Evolutionary conservation across 1,140 invertebrate genomes (phyloP), one percentile per base, ranked within the genome.

Genomic region (Psilanteris sp.): DNA sequence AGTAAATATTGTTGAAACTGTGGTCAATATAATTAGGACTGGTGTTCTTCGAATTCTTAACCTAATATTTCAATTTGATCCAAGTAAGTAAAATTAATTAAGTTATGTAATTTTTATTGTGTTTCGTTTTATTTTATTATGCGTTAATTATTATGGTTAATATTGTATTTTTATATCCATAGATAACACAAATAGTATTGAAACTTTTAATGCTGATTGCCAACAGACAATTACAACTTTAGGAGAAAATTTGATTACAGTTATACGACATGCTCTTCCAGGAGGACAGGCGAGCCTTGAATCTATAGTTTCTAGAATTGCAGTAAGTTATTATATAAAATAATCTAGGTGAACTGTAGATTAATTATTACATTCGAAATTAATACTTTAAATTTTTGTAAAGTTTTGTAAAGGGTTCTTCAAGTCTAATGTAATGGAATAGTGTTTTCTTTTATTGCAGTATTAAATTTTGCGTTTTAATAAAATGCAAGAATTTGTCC

Each of bases 1-100:
- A 31, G 18, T 87, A 8, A 82, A 87, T 26, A 24, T 85, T 15
- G 50, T 55, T 13, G 80, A 78, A 4, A 84, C 84, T 3, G 39
- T 84, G 3, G n/a, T 73, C 1, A 61, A 52, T n/a, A 66, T 73
- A 1, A 18, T 59, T 0, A 64, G 31, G 10, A 66, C 61, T 43
- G 52, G 34, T 0, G 18, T 73, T 48, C 24, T 66, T 1, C 32
- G 39, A 6, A 37, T 73, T 11, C 9, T 73, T 0, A 66, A 24
- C 32, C 79, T 13, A 59, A 81, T 32, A 62, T 79, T 64, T 66
- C 68, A 62, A 46, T 83, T 83, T 70, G 34, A 61, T 39, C 10
- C 31, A 37, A 26, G 71, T 57, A 55, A 57, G 27, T 44, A 20
- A 20, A 20, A 20, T 20, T 20, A 20, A 3, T 20, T 5, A 3